Conservation (phyloP, 2,113 vertebrate genomes). For the Cryptoleucopteryx plumbea region DNA sequence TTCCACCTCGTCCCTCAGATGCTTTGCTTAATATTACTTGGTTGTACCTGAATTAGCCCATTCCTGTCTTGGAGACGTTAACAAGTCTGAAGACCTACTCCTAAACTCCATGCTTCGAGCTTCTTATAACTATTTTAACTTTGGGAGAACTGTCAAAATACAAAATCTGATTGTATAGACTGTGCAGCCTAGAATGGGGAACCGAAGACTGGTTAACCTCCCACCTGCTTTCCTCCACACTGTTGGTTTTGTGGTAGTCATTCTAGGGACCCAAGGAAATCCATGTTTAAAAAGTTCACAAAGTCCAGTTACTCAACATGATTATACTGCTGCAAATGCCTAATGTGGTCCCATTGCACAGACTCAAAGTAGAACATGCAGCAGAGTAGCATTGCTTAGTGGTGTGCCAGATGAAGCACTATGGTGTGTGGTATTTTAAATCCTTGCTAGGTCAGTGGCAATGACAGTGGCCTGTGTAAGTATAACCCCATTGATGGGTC, state of each 20-base stretch:
- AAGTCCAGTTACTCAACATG: neutral
- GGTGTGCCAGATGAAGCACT: neutral
- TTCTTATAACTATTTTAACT: neutral
- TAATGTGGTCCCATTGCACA: neutral
- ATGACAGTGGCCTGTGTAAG: neutral
- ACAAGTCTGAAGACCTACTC: neutral
- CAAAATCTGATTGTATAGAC: neutral
- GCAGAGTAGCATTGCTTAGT: neutral
- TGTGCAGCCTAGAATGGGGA: neutral
- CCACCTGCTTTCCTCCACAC: neutral
- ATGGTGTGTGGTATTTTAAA: neutral
- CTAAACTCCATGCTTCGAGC: neutral
- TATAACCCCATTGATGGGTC: neutral
- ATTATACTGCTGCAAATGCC: neutral
- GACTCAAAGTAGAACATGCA: neutral
- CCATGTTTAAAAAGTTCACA: neutral
- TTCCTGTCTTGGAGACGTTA: neutral
- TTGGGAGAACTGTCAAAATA: neutral
- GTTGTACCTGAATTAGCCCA: neutral
- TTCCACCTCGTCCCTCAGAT: neutral
- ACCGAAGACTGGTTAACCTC: neutral
- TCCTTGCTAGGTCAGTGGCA: rapidly evolving
- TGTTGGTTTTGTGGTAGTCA: neutral
- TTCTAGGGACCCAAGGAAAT: neutral
- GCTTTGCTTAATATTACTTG: neutral